Evolutionary conservation across 2,113 vertebrate species (phyloP).

Genomic region (Strix aluco): DNA sequence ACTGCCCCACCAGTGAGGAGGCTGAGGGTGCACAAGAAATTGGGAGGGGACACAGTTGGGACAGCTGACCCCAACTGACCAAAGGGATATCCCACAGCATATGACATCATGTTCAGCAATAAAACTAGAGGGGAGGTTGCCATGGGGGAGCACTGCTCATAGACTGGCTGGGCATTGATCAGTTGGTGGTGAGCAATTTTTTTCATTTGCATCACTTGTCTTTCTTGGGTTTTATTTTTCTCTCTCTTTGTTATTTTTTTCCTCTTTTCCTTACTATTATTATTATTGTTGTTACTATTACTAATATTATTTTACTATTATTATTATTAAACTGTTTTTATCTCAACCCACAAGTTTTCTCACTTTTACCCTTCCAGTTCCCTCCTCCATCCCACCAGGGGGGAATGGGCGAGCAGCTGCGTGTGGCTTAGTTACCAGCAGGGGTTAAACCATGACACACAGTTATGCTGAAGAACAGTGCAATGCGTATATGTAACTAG

Average conservation of each 20-base stretch:
- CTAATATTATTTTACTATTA: no score
- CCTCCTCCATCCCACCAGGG: no score
- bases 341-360: no score
- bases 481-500: background rate
- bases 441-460: background rate
- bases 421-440: no score
- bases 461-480: background rate
- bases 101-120: background rate
- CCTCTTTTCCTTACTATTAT: background rate
- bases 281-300: no score
- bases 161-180: background rate
- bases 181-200: background rate
- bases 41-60: fast-evolving
- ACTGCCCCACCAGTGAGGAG: background rate
- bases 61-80: background rate
- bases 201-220: background rate
- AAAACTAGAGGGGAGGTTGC: background rate
- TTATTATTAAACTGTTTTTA: background rate
- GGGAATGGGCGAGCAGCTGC: no score
- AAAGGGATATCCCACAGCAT: background rate
- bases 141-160: background rate
- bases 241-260: background rate
- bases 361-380: no score
- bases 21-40: background rate
- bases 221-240: background rate